Base-by-base conservation (phyloP, 2,888 invertebrate genomes). In the Aelia acuminata region DNA sequence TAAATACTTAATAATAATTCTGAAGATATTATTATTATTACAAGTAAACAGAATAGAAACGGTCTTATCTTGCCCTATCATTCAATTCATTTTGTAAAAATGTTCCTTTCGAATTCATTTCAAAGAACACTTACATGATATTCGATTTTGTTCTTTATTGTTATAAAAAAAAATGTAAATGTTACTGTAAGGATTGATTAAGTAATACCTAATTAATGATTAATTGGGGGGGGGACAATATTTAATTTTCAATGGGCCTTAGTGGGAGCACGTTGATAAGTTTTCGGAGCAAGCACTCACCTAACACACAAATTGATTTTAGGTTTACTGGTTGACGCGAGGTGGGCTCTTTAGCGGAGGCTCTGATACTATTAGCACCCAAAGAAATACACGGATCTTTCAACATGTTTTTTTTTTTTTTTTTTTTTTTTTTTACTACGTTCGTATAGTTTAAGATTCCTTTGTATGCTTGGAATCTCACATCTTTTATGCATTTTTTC, bases 241-340 rank as follows among this genome's bases (percentile, higher is more conserved):
- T 63, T 63, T 18, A 31, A 63, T 63, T 63, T 63, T 63, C 15
- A 31, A 63, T 63, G 63, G 31, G 63, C 31, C 26, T 63, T 15
- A 31, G 63, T n/a, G n/a, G n/a, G n/a, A n/a, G 31, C 18, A 63
- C 63, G 18, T 5, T 31, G 15, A 31, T 18, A 63, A 63, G 63
- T 63, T 63, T 31, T 63, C 31, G 31, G 31, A 31, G 11, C 31
- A 63, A 63, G 63, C 31, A 31, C 63, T 63, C 63, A 31, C 63
- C 31, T 63, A 63, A 63, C 31, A 63, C 63, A 63, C 31, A 31
- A 5, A 63, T 63, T 63, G 63, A 63, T 63, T 63, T 63, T 63
- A 63, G 31, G 31, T 63, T 63, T 63, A 31, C 31, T 18, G 31
- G 18, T 4, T 63, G 26, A 63, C 31, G 63, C 63, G 63, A 31